A percentile compares a stretch with the other conserved stretches of the same genome.
Evolutionary conservation across 2,113 vertebrate species (phyloP).

Genomic region (Gallinago jamesoni): DNA sequence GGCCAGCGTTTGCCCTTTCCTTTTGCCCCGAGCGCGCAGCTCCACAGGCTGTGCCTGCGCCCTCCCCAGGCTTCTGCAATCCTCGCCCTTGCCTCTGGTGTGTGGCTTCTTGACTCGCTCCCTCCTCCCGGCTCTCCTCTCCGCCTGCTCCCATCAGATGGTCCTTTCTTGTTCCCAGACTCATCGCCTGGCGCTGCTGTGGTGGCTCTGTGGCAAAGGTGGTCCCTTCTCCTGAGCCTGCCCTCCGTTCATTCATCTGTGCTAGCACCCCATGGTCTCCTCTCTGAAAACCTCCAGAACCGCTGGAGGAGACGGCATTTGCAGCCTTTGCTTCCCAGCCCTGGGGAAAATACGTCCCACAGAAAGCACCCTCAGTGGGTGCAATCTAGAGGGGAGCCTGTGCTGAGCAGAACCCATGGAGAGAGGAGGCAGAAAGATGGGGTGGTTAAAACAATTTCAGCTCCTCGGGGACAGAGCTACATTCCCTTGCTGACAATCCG

Average conservation of each 20-base stretch:
- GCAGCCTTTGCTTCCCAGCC: neutral
- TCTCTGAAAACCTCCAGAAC: neutral
- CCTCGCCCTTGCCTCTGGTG: neutral
- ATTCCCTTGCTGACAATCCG: neutral
- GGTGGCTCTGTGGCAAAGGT: neutral
- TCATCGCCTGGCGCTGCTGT: rapidly evolving
- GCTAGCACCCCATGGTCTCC: neutral
- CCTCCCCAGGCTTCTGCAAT: neutral
- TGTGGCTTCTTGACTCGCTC: neutral
- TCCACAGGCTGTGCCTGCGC: neutral
- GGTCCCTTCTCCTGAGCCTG: neutral
- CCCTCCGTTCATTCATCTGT: neutral
- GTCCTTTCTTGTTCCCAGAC: neutral
- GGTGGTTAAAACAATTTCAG: neutral
- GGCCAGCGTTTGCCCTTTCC: neutral
- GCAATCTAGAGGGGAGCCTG: neutral
- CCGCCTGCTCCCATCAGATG: rapidly evolving
- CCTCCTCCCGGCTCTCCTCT: neutral
- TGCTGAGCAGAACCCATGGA: neutral
- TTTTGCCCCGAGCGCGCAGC: rapidly evolving
- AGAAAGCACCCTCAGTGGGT: rapidly evolving
- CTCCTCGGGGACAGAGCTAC: neutral
- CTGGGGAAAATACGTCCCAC: neutral
- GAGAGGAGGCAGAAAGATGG: neutral
- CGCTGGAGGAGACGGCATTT: rapidly evolving